A percentile compares a stretch with the other conserved stretches of the same genome.
Conservation (phyloP, 2,797 vertebrate species). For the Monodelphis domestica region DNA sequence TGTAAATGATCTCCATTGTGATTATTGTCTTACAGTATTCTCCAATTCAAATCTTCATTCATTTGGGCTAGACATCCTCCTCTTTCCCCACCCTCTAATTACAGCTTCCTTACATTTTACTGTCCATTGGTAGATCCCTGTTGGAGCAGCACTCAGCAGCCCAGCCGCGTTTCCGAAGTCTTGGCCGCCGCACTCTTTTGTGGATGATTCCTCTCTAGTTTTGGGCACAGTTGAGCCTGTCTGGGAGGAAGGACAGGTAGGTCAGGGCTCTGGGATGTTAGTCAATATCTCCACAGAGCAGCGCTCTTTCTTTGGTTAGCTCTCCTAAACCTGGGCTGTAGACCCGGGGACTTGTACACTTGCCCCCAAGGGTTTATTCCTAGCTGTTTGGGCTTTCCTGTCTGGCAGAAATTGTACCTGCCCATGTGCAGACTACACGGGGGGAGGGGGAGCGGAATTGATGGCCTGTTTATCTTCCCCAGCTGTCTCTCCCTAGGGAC, state of each 20-base stretch:
- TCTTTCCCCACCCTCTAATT: conserved; percentile 8
- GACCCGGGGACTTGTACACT: too few relatives aligned
- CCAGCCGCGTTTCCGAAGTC: conserved; percentile 18
- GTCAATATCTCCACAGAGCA: too few relatives aligned
- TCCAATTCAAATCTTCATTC: not conserved
- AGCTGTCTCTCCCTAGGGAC: not conserved
- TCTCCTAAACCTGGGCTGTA: not conserved
- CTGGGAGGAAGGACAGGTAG: not conserved
- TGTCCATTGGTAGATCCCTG: not conserved
- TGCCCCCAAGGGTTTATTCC: not conserved
- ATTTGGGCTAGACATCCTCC: not conserved
- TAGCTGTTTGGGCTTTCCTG: not conserved
- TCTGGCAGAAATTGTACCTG: not conserved
- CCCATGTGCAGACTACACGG: not conserved
- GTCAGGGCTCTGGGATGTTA: not conserved
- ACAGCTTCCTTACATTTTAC: conserved; percentile 34
- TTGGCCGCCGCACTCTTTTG: conserved; percentile 24
- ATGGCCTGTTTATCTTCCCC: not conserved
- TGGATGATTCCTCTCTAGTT: not conserved
- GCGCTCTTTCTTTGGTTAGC: not conserved
- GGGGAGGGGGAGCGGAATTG: too few relatives aligned
- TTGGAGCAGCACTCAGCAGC: conserved; percentile 21
- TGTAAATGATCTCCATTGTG: conserved; percentile 13
- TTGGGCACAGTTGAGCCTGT: not conserved
- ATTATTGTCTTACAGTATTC: conserved; percentile 24